Base-by-base conservation (phyloP, 2,888 invertebrate genomes). In the Blastobasis lacticolella region DNA sequence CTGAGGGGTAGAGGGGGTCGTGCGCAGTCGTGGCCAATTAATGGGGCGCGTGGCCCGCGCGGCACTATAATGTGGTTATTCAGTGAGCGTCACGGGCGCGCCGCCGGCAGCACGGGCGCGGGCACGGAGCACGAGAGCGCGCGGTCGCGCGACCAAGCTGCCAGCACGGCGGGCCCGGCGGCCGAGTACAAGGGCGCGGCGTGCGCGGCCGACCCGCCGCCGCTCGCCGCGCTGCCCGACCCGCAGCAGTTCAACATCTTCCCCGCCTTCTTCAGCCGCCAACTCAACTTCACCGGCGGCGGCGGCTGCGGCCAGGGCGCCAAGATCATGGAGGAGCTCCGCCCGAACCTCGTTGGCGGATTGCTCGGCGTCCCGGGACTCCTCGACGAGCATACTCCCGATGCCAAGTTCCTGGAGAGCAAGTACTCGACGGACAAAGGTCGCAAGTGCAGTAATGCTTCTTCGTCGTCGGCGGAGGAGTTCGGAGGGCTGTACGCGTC, bases 181-280 rank as follows among this genome's bases (percentile, higher is more conserved):
- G 94, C 92, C 94, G 94, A 92, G 92, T 94, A 93, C 93, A 94
- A 93, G 90, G 92, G 92, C 88, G 91, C 91, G 80, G 92, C 92
- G 90, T 93, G 88, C 88, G 89, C 82, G 89, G 87, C 86, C 86
- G 90, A 88, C 85, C 75, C 68, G 45, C 84, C 81, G 81, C 82
- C 86, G 69, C 91, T 90, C 67, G 85, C 89, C 72, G 89, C 88
- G 69, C 90, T 91, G 68, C 90, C 90, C 64, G 91, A 91, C 66
- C 92, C 92, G 60, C 94, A 95, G 77, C 95, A 95, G 88, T 95
- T 95, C 90, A 95, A 95, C 90, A 96, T 96, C 72, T 95, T 96
- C 84, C 95, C 95, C 68, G 95, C 95, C 56, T 95, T 95, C 77
- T 96, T 96, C 83, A 95, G 95, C 89, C 90, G 95, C 59, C 95